Evolutionary conservation across 2,888 invertebrate genomes (phyloP).

Genomic region (Tinea semifulvella): DNA sequence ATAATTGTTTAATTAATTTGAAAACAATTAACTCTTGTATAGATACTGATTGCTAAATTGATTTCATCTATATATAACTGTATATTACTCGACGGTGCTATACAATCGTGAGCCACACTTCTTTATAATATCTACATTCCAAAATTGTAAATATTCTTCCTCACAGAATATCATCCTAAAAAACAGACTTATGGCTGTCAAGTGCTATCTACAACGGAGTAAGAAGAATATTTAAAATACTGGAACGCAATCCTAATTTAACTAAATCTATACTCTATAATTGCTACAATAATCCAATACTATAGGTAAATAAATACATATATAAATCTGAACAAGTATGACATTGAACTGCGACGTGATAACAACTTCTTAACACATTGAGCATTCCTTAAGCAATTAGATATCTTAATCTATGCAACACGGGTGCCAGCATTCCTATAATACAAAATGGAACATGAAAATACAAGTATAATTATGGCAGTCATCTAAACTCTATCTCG

Average conservation of each 20-base stretch:
- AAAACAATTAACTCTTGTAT: conserved; percentile 11
- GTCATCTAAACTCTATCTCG: too few species aligned
- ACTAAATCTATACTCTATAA: not conserved
- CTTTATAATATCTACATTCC: not conserved
- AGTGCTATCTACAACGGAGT: too few species aligned
- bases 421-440: not conserved
- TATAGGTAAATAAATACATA: conserved; percentile 8
- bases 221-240: not conserved
- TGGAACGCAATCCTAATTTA: too few species aligned
- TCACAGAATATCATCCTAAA: not conserved
- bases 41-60: conserved; percentile 1
- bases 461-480: conserved; percentile 48
- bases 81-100: conserved; percentile 7
- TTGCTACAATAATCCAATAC: not conserved
- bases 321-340: conserved; percentile 3
- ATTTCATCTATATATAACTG: not conserved
- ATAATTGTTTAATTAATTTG: not conserved
- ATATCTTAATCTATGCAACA: conserved; percentile 28
- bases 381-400: conserved; percentile 39
- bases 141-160: not conserved
- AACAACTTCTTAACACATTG: conserved; percentile 32
- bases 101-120: conserved; percentile 14
- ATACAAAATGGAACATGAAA: conserved; percentile 37
- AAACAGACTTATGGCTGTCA: not conserved
- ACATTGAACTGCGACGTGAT: conserved; percentile 34